Evolutionary conservation across 2,797 vertebrate species (phyloP), one percentile per base, ranked within the genome.

Genomic region (Protonibea diacanthus): DNA sequence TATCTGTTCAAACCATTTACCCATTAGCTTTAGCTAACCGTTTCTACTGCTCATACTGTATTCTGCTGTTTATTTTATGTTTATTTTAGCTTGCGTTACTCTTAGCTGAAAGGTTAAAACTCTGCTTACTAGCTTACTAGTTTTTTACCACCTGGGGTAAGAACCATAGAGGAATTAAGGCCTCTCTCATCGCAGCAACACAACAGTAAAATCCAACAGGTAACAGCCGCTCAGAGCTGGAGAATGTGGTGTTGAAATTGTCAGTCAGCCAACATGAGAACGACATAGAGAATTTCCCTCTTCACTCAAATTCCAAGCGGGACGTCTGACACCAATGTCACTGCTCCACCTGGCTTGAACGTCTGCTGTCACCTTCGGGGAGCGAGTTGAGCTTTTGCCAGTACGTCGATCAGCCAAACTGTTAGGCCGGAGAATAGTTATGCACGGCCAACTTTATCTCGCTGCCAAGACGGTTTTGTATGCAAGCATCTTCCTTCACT

Each of bases 351-450:
- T 91, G 91, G 80, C 84, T 66, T 40, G 64, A 80, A 79, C 82
- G 57, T 82, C 87, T 89, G 87, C 84, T 82, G 74, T 86, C 89
- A 88, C 89, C 90, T 91, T 87, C 79, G 59, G 85, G 87, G 71
- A 80, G 84, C 8, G 29, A 59, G 77, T 77, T 80, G 87, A 88
- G 79, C 69, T 33, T 53, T 45, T 69, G 84, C 88, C 88, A 86
- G 71, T 2, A 59, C 55, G 73, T 75, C 55, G 58, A 84, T 88
- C 88, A 81, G 85, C 88, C 87, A 87, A 89, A 84, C 84, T 57
- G 82, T 76, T 42, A 83, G 81, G 74, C 81, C 80, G 74, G 76
- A 72, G 74, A 88, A 81, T 79, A 81, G 83, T 85, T 44, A 21
- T 38, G 6, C 76, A 14, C 66, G 74, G 89, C 91, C 90, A 91